Base-by-base conservation (phyloP, 1,140 invertebrate genomes). In the Pseudomyrmex cubaensis region DNA sequence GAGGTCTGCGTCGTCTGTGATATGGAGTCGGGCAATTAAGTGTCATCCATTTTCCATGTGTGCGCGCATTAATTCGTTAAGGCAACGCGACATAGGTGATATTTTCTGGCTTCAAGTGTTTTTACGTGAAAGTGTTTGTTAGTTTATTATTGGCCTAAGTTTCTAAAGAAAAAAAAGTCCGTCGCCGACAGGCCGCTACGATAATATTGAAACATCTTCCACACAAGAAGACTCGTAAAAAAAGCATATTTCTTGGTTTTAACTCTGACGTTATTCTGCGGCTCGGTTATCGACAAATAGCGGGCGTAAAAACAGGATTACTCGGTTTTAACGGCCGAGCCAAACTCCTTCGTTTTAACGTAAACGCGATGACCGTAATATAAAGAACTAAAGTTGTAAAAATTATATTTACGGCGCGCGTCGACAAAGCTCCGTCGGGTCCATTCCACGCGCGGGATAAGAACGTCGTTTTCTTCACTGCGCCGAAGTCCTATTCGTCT, bases 361-460 rank as follows among this genome's bases (percentile, higher is more conserved):
- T 76, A 66, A 87, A 87, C 54, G 67, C n/a, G 0, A 9, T 25
- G 22, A 10, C 13, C 22, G 4, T 1, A 20, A 56, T 87, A 82
- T 87, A 85, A 9, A 72, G 20, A 63, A 46, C 46, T 12, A 56
- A 75, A 62, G 54, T 76, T 61, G 56, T 72, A 88, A 87, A 75
- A 80, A 76, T 52, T 76, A 35, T 87, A 75, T 82, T 85, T 82
- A 87, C 22, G 48, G 9, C 13, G 48, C 12, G 48, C 61, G 22
- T 86, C 61, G 22, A 67, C 17, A 22, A 87, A 63, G 74, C 44
- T 74, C 52, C 44, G n/a, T 75, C 13, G 22, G 44, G 35, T 48
- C 22, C 35, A n/a, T 67, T 69, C 15, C 10, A 9, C 50, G 13
- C 15, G 22, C 13, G n/a, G 25, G 8, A 77, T 7, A 10, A 3